These are phyloP conservation scores for Liopterus haemorrhoidalis DNA, from an alignment of 2,888 invertebrate genomes.

Conservation along the genomic window DNA sequence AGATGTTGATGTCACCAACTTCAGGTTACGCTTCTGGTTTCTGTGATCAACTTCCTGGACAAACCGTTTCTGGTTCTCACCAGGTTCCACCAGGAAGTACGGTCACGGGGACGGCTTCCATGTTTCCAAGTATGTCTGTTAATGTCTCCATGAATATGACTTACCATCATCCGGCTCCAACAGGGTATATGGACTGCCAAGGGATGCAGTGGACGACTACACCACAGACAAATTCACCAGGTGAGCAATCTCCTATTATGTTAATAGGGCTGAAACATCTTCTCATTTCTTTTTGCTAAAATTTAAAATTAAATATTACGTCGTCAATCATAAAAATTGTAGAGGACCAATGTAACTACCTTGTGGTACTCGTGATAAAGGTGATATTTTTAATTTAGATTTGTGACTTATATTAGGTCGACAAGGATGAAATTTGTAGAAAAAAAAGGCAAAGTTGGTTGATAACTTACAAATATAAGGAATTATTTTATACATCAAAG, in stretches of 20 bases:
- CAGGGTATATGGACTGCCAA: slow-evolving; percentile 16
- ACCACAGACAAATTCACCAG: slow-evolving; percentile 54
- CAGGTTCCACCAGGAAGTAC: slow-evolving; percentile 36
- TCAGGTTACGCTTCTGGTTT: slow-evolving; percentile 41
- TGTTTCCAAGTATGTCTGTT: slow-evolving; percentile 91
- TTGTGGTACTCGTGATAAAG: too few relatives aligned
- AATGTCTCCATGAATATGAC: slow-evolving; percentile 99
- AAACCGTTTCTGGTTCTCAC: slow-evolving; percentile 7
- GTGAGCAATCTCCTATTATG: slow-evolving; percentile 24
- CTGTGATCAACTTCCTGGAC: slow-evolving; percentile 36
- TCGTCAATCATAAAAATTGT: too few relatives aligned
- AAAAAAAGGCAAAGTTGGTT: too few relatives aligned
- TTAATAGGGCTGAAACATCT: too few relatives aligned
- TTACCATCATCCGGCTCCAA: slow-evolving; percentile 57
- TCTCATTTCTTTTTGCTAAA: background rate
- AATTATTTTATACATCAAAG: too few relatives aligned
- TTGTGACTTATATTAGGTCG: too few relatives aligned
- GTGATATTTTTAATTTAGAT: too few relatives aligned
- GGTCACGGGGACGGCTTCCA: too few relatives aligned
- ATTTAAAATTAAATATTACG: too few relatives aligned
- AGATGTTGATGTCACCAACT: slow-evolving; percentile 61
- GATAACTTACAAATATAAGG: too few relatives aligned
- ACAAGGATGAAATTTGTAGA: too few relatives aligned
- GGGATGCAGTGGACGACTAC: slow-evolving; percentile 66
- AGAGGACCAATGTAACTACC: too few relatives aligned